Conservation (phyloP, 2,888 invertebrate genomes). For the Ditula angustiorana region DNA sequence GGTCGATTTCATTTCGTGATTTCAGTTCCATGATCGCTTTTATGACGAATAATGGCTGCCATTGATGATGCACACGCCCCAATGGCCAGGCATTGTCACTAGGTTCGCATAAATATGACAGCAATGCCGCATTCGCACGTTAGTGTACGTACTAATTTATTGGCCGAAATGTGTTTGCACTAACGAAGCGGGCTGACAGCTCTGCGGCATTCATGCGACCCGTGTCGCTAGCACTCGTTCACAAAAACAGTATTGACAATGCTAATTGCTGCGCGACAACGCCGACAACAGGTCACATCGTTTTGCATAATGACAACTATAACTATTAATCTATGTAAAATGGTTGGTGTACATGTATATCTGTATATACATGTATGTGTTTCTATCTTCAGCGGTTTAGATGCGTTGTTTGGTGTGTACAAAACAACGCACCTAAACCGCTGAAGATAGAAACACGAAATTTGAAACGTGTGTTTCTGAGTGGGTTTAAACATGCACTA, state of each 20-base stretch:
- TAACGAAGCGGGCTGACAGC: slow-evolving; percentile 5
- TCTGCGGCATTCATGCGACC: background rate
- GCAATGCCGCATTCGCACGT: slow-evolving; percentile 8
- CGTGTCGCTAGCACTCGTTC: slow-evolving; percentile 3
- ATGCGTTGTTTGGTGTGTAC: too few species aligned
- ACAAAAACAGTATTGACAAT: slow-evolving; percentile 16
- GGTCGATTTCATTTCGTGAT: slow-evolving; percentile 1
- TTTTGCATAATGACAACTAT: too few species aligned
- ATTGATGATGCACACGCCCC: background rate
- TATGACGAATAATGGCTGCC: background rate
- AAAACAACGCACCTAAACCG: too few species aligned
- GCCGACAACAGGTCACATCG: too few species aligned
- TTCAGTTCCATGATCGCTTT: too few species aligned
- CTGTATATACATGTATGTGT: too few species aligned
- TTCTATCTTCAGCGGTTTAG: too few species aligned
- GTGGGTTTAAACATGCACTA: too few species aligned
- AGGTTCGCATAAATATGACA: slow-evolving; percentile 6
- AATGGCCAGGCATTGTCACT: background rate
- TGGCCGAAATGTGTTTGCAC: slow-evolving; percentile 19
- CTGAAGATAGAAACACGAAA: too few species aligned
- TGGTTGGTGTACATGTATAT: too few species aligned
- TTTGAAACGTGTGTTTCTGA: too few species aligned
- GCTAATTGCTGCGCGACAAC: slow-evolving; percentile 8
- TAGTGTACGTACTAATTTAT: slow-evolving; percentile 22
- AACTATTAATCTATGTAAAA: too few species aligned